Evolutionary conservation across 2,888 invertebrate genomes (phyloP).

Genomic region (Archaeoteleia sp.): DNA sequence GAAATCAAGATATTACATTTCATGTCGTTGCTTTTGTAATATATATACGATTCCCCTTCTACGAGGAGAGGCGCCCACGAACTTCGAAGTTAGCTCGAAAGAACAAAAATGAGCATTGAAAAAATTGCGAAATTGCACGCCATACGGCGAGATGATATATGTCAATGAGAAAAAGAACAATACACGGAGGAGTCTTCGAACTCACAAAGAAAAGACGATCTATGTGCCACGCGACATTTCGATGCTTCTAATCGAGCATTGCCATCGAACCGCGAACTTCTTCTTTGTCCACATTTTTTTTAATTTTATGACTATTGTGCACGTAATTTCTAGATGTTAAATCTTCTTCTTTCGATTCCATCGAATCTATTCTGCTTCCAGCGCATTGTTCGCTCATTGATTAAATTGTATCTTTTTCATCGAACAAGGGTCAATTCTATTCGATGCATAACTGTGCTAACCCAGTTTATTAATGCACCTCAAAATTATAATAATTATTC

Average conservation of each 20-base stretch:
- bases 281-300: not conserved
- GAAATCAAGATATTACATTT: too few relatives aligned
- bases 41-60: too few relatives aligned
- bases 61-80: too few relatives aligned
- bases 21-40: too few relatives aligned
- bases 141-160: not conserved
- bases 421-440: not conserved
- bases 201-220: conserved; percentile 2
- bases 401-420: not conserved
- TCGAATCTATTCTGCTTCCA: not conserved
- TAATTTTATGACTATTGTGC: not conserved
- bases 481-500: not conserved
- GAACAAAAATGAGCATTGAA: not conserved
- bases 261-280: too few relatives aligned
- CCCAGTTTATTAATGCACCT: not conserved
- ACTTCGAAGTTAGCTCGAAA: not conserved
- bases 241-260: too few relatives aligned
- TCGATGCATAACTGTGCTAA: not conserved
- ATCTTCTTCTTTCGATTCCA: not conserved
- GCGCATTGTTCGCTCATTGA: not conserved
- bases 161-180: not conserved
- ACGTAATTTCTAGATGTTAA: not conserved
- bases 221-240: not conserved
- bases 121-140: not conserved
- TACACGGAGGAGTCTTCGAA: not conserved